Base-by-base conservation (phyloP, 2,888 invertebrate species). In the Dorcus parallelipipedus region DNA sequence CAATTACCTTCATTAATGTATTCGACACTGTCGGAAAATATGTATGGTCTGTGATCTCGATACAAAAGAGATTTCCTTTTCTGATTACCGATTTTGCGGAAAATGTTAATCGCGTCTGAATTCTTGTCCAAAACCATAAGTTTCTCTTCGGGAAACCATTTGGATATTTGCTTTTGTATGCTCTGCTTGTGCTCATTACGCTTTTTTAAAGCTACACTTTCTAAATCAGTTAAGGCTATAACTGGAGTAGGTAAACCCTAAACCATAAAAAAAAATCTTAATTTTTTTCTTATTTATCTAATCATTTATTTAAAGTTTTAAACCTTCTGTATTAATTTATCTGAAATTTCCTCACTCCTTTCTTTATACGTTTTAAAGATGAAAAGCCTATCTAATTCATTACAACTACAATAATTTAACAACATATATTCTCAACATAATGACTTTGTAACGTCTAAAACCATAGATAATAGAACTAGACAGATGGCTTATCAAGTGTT, bases 121-220 rank as follows among this genome's bases (percentile, higher is more conserved):
- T 82, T 81, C 69, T 89, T 91, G 70, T 95, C 93, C 60, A 96
- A 76, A 55, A 84, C 83, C 76, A 90, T 83, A 0, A 94, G 70
- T 78, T 94, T 97, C 73, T 93, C 92, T 63, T 90, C 88, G 0
- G 94, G 93, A 55, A 93, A 77, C 84, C 90, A 86, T 75, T 88
- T 89, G 7, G 85, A 82, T 43, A 93, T 78, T 65, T 71, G 74
- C 69, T 79, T 82, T 71, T 89, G 87, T n/a, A 88, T 81, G 67
- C 81, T 81, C 66, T 86, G 85, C 71, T 89, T 90, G 65, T 82
- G 83, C 45, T 85, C 84, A 59, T 85, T 85, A 14, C 88, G 83
- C 76, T 89, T 89, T 78, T 92, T 92, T 0, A 86, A 84, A 61
- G 87, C 83, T 8, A 93, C 80, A 51, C 84, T 86, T 75, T 91